phyloP scores from a whole-genome alignment of 2,113 vertebrate species.

The Prunella fulvescens region DNA sequence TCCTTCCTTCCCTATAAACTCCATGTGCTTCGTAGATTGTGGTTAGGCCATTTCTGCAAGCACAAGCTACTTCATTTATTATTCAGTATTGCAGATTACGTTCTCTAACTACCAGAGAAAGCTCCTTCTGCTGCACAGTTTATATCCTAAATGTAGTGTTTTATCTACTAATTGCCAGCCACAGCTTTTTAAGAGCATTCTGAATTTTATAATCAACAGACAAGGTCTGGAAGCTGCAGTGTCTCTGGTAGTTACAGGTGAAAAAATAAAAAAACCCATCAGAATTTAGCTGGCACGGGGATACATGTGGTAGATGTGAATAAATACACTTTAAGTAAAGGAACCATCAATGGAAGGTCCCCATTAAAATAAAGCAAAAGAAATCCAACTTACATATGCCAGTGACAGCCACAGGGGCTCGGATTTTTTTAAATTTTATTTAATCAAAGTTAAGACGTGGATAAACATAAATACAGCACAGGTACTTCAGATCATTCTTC shows the following conservation, averaged over 20 bases:
- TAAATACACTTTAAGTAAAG: not conserved
- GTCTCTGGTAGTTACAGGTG: not conserved
- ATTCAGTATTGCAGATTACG: not conserved
- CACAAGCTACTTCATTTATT: not conserved
- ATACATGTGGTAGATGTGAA: accelerated
- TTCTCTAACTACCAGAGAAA: not conserved
- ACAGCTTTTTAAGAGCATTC: conserved; percentile 12
- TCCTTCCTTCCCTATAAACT: not conserved
- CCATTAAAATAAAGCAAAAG: not conserved
- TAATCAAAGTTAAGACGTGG: conserved; percentile 81
- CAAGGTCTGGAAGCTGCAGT: not conserved
- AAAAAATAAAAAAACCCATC: not conserved
- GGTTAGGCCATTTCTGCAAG: not conserved
- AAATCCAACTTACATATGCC: not conserved
- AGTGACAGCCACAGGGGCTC: conserved; percentile 13
- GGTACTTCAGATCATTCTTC: conserved; percentile 80
- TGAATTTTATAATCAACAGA: not conserved
- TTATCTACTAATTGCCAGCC: conserved; percentile 43
- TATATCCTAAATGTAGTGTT: not conserved
- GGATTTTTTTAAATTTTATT: conserved; percentile 74
- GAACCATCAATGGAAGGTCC: not conserved
- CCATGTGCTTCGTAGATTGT: not conserved
- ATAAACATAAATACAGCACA: conserved; percentile 87
- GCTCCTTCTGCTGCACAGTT: not conserved
- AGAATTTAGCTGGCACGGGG: not conserved